Evolutionary conservation across 2,797 vertebrate genomes (phyloP).

Genomic region (Iguana delicatissima): DNA sequence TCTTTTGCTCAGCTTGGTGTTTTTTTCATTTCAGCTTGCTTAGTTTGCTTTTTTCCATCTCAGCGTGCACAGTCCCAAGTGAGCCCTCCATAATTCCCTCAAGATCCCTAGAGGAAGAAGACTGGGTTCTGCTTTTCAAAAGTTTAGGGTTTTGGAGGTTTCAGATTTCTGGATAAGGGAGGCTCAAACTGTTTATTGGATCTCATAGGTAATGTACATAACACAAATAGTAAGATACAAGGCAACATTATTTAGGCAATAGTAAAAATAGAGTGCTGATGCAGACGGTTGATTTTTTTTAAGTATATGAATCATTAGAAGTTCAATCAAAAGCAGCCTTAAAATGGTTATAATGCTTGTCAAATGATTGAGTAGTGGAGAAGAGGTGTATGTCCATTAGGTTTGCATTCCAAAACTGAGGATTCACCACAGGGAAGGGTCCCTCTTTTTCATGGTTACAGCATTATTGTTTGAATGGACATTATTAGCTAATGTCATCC

Average conservation of each 20-base stretch:
- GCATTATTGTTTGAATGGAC: not conserved
- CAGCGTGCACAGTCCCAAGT: too few species aligned
- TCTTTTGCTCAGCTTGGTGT: too few species aligned
- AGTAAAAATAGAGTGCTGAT: not conserved
- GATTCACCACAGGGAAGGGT: not conserved
- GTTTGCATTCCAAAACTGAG: not conserved
- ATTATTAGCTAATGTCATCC: not conserved
- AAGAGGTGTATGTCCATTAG: not conserved
- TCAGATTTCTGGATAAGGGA: too few species aligned
- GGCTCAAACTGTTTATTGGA: not conserved
- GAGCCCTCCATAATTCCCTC: too few species aligned
- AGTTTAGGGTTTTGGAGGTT: too few species aligned
- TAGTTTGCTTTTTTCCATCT: too few species aligned
- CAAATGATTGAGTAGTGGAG: not conserved
- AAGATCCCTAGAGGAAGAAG: too few species aligned
- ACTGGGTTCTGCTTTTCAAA: too few species aligned
- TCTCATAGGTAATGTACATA: not conserved
- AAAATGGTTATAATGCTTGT: not conserved
- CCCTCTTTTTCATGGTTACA: not conserved
- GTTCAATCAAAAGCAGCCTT: not conserved
- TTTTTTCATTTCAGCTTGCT: too few species aligned
- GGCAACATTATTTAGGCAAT: not conserved
- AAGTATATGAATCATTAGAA: not conserved
- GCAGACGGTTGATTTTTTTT: not conserved
- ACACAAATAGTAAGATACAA: not conserved